Evolutionary conservation across 2,888 invertebrate genomes (phyloP), one percentile per base, ranked within the genome.

Genomic region (Tillus elongatus): DNA sequence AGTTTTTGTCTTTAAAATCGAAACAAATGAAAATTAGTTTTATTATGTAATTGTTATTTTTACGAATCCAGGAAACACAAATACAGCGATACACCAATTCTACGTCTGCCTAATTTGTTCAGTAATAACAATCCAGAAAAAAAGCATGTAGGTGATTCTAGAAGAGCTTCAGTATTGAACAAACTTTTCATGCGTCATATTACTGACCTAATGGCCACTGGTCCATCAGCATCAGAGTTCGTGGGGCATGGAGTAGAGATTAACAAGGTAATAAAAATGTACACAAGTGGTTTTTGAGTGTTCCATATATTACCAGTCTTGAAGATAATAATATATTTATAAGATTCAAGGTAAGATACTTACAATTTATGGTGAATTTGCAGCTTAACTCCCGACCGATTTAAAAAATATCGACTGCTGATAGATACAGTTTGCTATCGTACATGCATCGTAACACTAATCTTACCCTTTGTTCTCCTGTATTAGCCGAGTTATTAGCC

Each of bases 151-250:
- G 66, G 69, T 8, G 72, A 71, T 6, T 61, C 66, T 1, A 72
- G 79, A 27, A 70, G 87, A 50, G 66, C 75, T 13, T 66, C 71
- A 1, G 77, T 86, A 44, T 62, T 89, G 1, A 87, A 87, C 58
- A 84, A 85, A 62, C 56, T 88, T 33, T 87, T 88, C 52, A 87
- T 88, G 85, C 74, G 76, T 50, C 70, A 83, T 40, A 77, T 89
- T 4, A 83, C 85, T 0, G 87, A 86, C 58, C 63, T 85, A 16
- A 73, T 89, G 73, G 75, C 82, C 1, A 81, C 81, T 0, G 83
- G 84, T 1, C 75, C 79, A 48, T 67, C 73, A 15, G 66, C 79
- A 2, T 64, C 72, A 33, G 64, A 72, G 33, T 65, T 86, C 42
- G 49, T 78, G 9, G 82, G 81, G 4, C 69, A 71, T 46, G 77